Percentiles rank a stretch among this genome's conserved stretches.
phyloP scores from a whole-genome alignment of 2,797 vertebrate species.

The Coracias cyanogaster region DNA sequence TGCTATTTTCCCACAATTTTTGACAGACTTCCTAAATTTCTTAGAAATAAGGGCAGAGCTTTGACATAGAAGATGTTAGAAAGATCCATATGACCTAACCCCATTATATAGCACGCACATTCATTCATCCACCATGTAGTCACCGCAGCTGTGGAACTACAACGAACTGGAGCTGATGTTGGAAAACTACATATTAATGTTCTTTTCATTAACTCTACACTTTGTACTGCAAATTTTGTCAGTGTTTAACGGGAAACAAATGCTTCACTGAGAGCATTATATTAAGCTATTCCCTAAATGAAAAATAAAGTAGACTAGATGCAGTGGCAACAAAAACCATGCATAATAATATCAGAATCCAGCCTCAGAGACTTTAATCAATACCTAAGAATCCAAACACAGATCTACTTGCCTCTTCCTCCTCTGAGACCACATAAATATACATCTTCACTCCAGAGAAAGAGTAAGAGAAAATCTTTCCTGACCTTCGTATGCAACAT shows the following conservation, averaged over 20 bases:
- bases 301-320: neutral
- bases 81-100: neutral
- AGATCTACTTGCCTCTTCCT: neutral
- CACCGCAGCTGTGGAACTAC: neutral
- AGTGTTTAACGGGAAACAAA: conserved; percentile 8
- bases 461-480: neutral
- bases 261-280: neutral
- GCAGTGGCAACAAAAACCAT: neutral
- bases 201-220: neutral
- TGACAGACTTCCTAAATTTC: neutral
- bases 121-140: neutral
- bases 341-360: neutral
- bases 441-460: neutral
- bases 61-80: neutral
- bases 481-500: neutral
- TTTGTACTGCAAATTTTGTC: neutral
- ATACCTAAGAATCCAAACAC: neutral
- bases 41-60: neutral
- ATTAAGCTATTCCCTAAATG: conserved; percentile 1
- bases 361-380: neutral
- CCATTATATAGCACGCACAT: neutral
- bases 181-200: neutral
- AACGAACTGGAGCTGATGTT: neutral
- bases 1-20: neutral
- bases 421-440: neutral